A percentile compares a stretch with the other conserved stretches of the same genome.
These are phyloP conservation scores for Phymatocera aterrima DNA, from an alignment of 2,888 invertebrate genomes.

Conservation along the genomic window DNA sequence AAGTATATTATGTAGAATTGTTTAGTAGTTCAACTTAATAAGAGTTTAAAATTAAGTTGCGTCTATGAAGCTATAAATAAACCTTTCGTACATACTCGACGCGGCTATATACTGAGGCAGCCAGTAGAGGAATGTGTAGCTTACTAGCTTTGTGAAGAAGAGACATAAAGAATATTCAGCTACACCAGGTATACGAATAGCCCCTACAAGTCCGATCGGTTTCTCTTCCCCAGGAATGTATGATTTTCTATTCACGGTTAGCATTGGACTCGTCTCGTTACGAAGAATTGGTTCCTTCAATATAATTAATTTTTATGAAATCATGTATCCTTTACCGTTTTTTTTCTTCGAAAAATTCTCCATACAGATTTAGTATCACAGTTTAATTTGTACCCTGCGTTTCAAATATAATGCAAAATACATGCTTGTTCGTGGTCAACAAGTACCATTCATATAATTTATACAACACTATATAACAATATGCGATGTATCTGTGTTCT, in stretches of 20 bases:
- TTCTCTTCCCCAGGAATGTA: conserved; percentile 67
- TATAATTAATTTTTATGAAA: not conserved
- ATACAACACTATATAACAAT: not conserved
- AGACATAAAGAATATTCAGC: conserved; percentile 94
- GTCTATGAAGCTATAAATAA: not conserved
- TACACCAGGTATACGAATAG: conserved; percentile 93
- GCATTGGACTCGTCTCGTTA: conserved; percentile 72
- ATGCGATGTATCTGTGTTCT: not conserved
- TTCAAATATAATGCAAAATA: not conserved
- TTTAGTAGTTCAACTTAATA: not conserved
- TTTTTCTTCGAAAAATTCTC: not conserved
- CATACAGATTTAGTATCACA: conserved; percentile 1
- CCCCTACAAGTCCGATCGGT: conserved; percentile 87
- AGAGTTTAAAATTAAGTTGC: not conserved
- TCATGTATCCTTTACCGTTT: not conserved
- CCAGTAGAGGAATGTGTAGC: conserved; percentile 98
- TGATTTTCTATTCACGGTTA: conserved; percentile 61
- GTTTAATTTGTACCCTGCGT: not conserved
- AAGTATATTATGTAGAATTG: not conserved
- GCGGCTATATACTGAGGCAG: conserved; percentile 92
- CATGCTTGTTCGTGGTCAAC: not conserved
- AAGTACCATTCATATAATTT: not conserved
- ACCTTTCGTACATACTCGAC: conserved; percentile 82
- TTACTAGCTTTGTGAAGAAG: conserved; percentile 97
- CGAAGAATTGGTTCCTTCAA: conserved; percentile 60